Evolutionary conservation across 1,140 invertebrate species (phyloP).

Genomic region (Ceratoteleas bidentatus): DNA sequence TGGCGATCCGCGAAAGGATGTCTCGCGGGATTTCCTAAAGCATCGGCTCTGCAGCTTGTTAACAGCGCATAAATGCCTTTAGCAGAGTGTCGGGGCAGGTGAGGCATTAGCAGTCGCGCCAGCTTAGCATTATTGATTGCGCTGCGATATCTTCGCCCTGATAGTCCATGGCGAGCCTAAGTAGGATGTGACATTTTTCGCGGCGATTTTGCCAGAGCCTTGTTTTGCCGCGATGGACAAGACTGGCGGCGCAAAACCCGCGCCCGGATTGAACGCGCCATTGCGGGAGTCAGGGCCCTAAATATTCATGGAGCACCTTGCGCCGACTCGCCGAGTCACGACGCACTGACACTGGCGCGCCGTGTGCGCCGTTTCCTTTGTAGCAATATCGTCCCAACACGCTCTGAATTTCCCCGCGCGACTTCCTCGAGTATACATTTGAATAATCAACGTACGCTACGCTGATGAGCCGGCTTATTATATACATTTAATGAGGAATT

Average conservation of each 20-base stretch:
- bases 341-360: slow-evolving; percentile 44
- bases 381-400: slow-evolving; percentile 42
- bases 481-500: slow-evolving; percentile 64
- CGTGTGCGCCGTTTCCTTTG: slow-evolving; percentile 29
- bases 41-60: slow-evolving; percentile 41
- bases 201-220: slow-evolving; percentile 7
- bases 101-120: slow-evolving; percentile 37
- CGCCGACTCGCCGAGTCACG: slow-evolving; percentile 58
- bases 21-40: slow-evolving; percentile 46
- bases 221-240: slow-evolving; percentile 59
- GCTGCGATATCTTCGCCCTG: slow-evolving; percentile 45
- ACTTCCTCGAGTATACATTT: slow-evolving; percentile 64
- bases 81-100: slow-evolving; percentile 50
- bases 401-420: slow-evolving; percentile 51
- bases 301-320: slow-evolving; percentile 68
- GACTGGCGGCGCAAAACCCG: slow-evolving; percentile 60
- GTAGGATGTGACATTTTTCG: slow-evolving; percentile 51
- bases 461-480: slow-evolving; percentile 1
- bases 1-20: slow-evolving; percentile 34
- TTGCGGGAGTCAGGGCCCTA: slow-evolving; percentile 67
- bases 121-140: slow-evolving; percentile 58
- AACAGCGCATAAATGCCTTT: slow-evolving; percentile 52
- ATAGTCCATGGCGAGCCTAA: slow-evolving; percentile 33
- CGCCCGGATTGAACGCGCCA: slow-evolving; percentile 67
- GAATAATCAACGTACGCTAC: slow-evolving; percentile 58